phyloP scores from a whole-genome alignment of 2,888 invertebrate genomes.

The Athalia circularis region DNA sequence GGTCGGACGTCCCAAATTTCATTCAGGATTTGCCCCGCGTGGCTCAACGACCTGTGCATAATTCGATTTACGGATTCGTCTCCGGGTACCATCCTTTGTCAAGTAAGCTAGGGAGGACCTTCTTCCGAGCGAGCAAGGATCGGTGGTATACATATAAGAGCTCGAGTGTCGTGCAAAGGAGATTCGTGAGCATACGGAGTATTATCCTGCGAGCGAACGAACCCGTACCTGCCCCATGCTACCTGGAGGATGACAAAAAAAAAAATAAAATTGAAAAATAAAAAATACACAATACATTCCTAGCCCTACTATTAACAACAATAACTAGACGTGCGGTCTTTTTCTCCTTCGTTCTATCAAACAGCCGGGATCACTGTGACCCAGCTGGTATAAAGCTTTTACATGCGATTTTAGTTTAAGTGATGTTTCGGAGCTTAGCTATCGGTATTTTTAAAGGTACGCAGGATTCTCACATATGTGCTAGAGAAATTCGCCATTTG shows the following conservation, averaged over 20 bases:
- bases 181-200: background rate
- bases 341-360: slow-evolving; percentile 2
- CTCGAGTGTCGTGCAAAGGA: background rate
- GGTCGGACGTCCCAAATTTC: slow-evolving; percentile 36
- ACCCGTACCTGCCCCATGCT: background rate
- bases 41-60: slow-evolving; percentile 64
- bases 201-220: background rate
- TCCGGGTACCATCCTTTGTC: slow-evolving; percentile 35
- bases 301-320: slow-evolving; percentile 67
- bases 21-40: slow-evolving; percentile 43
- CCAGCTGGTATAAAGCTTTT: background rate
- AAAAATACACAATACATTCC: slow-evolving; percentile 57
- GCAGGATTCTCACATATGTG: background rate
- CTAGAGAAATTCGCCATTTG: too few species aligned
- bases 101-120: slow-evolving; percentile 4
- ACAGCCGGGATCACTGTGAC: background rate
- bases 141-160: background rate
- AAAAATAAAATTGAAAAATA: slow-evolving; percentile 36
- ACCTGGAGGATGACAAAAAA: slow-evolving; percentile 26
- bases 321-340: slow-evolving; percentile 54
- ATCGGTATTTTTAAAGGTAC: background rate
- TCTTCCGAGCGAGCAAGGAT: slow-evolving; percentile 15
- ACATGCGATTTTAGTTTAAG: background rate
- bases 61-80: slow-evolving; percentile 64
- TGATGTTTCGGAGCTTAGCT: background rate